Conservation (phyloP, 2,888 invertebrate genomes). For the Eulithis testata region DNA sequence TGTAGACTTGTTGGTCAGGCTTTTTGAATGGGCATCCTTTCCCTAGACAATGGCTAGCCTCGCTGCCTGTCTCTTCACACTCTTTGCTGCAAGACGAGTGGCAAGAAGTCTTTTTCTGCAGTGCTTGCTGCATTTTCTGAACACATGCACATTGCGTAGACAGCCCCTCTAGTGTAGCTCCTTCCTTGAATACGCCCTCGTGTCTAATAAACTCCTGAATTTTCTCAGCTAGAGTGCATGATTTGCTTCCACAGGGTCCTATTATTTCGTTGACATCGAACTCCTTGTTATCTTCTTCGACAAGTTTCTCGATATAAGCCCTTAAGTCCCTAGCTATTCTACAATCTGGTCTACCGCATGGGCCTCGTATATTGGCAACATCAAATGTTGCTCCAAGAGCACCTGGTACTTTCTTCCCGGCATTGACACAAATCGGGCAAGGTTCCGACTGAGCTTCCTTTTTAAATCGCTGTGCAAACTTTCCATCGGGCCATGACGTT, state of each 20-base stretch:
- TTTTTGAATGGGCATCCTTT: slow-evolving; percentile 59
- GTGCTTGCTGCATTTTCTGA: slow-evolving; percentile 64
- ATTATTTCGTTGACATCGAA: slow-evolving; percentile 66
- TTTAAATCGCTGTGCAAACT: slow-evolving; percentile 68
- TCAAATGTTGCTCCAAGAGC: slow-evolving; percentile 59
- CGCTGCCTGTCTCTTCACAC: slow-evolving; percentile 59
- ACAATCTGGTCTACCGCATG: slow-evolving; percentile 75
- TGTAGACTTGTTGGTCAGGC: slow-evolving; percentile 54
- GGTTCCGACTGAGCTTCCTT: slow-evolving; percentile 63
- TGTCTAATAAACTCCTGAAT: slow-evolving; percentile 71
- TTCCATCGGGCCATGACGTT: slow-evolving; percentile 68
- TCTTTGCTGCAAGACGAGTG: slow-evolving; percentile 60
- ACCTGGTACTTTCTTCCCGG: slow-evolving; percentile 51
- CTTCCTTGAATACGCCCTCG: slow-evolving; percentile 64
- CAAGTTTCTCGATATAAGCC: slow-evolving; percentile 71
- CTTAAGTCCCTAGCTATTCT: slow-evolving; percentile 73
- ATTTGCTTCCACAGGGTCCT: slow-evolving; percentile 76
- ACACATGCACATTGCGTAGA: slow-evolving; percentile 77
- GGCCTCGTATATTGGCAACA: slow-evolving; percentile 74
- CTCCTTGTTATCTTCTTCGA: slow-evolving; percentile 70
- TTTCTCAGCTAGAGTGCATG: slow-evolving; percentile 69
- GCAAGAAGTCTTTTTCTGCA: slow-evolving; percentile 58
- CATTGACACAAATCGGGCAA: slow-evolving; percentile 68
- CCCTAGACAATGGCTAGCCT: slow-evolving; percentile 56
- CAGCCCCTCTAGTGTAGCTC: slow-evolving; percentile 58